phyloP scores from a whole-genome alignment of 2,888 invertebrate genomes.

The Papilio elwesi region DNA sequence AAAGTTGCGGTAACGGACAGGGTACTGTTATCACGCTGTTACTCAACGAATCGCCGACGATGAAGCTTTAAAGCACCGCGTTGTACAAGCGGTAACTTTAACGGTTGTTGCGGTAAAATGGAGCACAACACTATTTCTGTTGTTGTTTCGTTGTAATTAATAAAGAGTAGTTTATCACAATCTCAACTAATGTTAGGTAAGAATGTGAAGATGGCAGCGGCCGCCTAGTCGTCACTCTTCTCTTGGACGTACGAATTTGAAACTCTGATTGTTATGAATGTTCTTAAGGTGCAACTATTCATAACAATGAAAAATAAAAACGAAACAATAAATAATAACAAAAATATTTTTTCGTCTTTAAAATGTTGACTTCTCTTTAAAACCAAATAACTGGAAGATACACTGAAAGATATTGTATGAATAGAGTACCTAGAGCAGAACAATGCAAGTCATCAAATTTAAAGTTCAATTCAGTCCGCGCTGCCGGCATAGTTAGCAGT shows the following conservation, averaged over 20 bases:
- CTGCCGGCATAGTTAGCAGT: conserved; percentile 61
- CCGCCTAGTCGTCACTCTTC: too few species aligned
- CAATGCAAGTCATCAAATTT: conserved; percentile 41
- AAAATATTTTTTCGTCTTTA: too few species aligned
- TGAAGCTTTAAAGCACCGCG: conserved; percentile 10
- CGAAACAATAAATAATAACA: too few species aligned
- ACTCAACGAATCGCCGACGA: conserved; percentile 12
- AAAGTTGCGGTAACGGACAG: conserved; percentile 19
- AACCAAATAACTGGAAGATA: too few species aligned
- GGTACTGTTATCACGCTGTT: conserved; percentile 24
- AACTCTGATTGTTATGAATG: too few species aligned
- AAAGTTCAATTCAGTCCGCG: conserved; percentile 44
- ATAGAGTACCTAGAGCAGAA: conserved; percentile 23
- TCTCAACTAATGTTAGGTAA: too few species aligned
- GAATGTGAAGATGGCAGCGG: too few species aligned
- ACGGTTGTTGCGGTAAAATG: conserved; percentile 22
- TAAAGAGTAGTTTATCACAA: background rate
- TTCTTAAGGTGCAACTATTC: too few species aligned
- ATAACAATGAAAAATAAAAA: too few species aligned
- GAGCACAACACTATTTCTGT: conserved; percentile 10
- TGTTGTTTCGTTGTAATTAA: background rate
- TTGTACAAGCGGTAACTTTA: conserved; percentile 12
- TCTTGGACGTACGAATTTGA: too few species aligned
- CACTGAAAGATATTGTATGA: conserved; percentile 16
- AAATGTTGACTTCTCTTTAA: too few species aligned